Conservation (phyloP, 1,140 invertebrate genomes). For the Thalassaphorura encarpata region DNA sequence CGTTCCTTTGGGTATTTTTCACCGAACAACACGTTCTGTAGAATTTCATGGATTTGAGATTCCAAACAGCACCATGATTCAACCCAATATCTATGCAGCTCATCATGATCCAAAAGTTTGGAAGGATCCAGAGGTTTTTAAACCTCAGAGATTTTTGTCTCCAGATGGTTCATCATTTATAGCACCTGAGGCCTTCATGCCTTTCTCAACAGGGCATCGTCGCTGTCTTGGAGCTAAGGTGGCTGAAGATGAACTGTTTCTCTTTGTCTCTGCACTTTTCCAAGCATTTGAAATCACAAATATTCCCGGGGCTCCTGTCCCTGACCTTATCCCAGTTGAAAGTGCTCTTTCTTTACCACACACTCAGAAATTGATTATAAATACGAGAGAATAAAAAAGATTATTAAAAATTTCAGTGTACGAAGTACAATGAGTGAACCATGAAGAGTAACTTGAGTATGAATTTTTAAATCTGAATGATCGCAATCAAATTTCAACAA, state of each 20-base stretch:
- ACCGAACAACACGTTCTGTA: slow-evolving; percentile 20
- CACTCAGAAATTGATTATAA: no score
- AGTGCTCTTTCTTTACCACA: no score
- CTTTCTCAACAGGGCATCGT: slow-evolving; percentile 15
- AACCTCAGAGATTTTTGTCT: slow-evolving; percentile 31
- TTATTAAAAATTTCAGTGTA: no score
- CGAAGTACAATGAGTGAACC: no score
- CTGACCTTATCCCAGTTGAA: slow-evolving; percentile 7
- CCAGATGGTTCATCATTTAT: not conserved
- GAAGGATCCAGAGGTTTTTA: slow-evolving; percentile 13
- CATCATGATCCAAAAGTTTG: slow-evolving; percentile 11
- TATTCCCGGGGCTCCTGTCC: slow-evolving; percentile 9
- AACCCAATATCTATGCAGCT: slow-evolving; percentile 28
- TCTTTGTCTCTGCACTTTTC: slow-evolving; percentile 19
- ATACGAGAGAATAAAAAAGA: no score
- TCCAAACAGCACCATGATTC: slow-evolving; percentile 37
- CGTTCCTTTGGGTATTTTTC: slow-evolving; percentile 14
- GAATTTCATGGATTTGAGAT: slow-evolving; percentile 35
- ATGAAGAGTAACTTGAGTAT: no score
- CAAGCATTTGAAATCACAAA: slow-evolving; percentile 9
- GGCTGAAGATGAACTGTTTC: slow-evolving; percentile 17
- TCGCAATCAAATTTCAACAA: no score
- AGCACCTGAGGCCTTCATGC: not conserved
- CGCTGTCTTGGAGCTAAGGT: slow-evolving; percentile 20
- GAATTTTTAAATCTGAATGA: no score